Percentiles rank a stretch among this genome's conserved stretches.
These are phyloP conservation scores for Galaxias olidus DNA, from an alignment of 2,797 vertebrate species.

Conservation along the genomic window DNA sequence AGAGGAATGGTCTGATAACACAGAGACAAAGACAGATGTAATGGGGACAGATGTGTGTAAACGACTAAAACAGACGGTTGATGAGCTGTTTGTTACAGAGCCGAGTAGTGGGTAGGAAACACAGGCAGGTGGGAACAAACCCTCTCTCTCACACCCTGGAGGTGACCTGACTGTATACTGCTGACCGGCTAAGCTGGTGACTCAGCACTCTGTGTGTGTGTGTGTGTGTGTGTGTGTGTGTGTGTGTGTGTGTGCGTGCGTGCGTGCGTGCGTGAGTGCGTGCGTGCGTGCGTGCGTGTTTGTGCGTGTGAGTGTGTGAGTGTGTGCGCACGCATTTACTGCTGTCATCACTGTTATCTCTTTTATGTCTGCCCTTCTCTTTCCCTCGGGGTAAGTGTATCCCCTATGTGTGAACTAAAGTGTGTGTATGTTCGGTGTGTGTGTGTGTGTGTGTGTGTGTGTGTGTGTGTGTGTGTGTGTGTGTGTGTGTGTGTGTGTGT, in stretches of 20 bases:
- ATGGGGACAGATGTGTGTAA: too few relatives aligned
- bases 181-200: slow-evolving; percentile 7
- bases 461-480: slow-evolving; percentile 19
- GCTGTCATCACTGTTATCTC: background rate
- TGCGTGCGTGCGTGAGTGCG: background rate
- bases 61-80: too few relatives aligned
- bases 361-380: background rate
- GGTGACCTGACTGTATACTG: too few relatives aligned
- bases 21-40: too few relatives aligned
- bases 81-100: too few relatives aligned
- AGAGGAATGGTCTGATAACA: too few relatives aligned
- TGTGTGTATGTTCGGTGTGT: background rate
- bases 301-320: background rate
- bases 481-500: background rate
- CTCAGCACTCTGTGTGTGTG: slow-evolving; percentile 1
- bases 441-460: slow-evolving; percentile 10
- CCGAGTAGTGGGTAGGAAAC: too few relatives aligned
- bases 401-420: too few relatives aligned
- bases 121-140: too few relatives aligned
- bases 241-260: background rate
- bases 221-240: slow-evolving; percentile 3
- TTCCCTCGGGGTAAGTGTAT: background rate
- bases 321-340: background rate
- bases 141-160: too few relatives aligned
- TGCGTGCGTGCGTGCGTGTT: background rate